A percentile compares a stretch with the other conserved stretches of the same genome.
Evolutionary conservation across 2,797 vertebrate genomes (phyloP).

Genomic region (Eulemur albifrons): DNA sequence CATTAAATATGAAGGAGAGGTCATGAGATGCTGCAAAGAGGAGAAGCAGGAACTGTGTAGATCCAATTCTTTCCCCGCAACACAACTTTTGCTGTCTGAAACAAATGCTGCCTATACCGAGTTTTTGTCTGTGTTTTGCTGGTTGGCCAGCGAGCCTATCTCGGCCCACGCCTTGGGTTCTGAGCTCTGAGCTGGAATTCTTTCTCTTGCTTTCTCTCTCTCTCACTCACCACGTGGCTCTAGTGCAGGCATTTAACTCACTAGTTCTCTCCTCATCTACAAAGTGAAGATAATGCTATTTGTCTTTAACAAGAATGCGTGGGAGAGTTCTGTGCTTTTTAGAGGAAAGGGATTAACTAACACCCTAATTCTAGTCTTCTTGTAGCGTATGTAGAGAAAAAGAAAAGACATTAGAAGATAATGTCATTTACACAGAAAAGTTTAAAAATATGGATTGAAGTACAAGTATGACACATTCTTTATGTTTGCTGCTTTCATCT

Average conservation of each 20-base stretch:
- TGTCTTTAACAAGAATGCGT: neutral
- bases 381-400: neutral
- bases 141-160: neutral
- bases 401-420: conserved; percentile 12
- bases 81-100: neutral
- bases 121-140: neutral
- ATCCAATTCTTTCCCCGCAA: neutral
- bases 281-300: conserved; percentile 9
- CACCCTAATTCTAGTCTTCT: neutral
- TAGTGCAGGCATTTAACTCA: neutral
- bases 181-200: neutral
- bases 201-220: neutral
- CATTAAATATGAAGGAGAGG: neutral
- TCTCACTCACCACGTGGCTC: neutral
- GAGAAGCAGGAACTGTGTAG: neutral
- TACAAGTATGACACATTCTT: neutral
- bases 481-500: neutral
- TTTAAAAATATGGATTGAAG: neutral
- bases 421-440: neutral
- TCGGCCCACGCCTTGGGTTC: neutral
- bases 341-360: neutral
- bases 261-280: neutral
- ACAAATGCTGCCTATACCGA: neutral
- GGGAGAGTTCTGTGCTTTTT: neutral
- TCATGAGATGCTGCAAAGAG: neutral